phyloP scores from a whole-genome alignment of 2,113 vertebrate genomes.

The Xenotilapia caudafasciata region DNA sequence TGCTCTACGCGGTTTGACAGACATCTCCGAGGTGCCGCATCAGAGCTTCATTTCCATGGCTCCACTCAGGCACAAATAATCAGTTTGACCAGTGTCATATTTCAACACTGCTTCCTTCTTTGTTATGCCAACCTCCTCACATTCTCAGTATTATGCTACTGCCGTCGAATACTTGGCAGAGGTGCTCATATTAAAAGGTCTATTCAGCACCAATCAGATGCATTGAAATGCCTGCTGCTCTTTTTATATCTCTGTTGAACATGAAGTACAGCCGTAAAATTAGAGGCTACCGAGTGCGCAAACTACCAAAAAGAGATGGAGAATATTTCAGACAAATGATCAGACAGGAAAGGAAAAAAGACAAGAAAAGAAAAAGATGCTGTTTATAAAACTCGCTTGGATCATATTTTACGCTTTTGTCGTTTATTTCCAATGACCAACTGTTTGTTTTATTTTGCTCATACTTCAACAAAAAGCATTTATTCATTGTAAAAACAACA shows the following conservation, averaged over 20 bases:
- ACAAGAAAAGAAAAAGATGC: neutral
- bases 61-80: slow-evolving; percentile 25
- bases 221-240: neutral
- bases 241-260: neutral
- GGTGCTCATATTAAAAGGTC: neutral
- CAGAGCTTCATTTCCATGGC: neutral
- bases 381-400: neutral
- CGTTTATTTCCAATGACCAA: neutral
- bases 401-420: neutral
- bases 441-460: neutral
- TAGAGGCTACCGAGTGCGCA: neutral
- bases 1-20: neutral
- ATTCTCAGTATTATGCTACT: neutral
- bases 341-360: neutral
- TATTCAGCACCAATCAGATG: neutral
- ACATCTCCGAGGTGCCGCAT: neutral
- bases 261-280: neutral
- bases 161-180: neutral
- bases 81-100: slow-evolving; percentile 1
- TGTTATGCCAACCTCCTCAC: neutral
- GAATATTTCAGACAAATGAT: neutral
- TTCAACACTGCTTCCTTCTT: neutral
- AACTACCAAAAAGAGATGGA: neutral
- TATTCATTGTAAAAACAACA: neutral
- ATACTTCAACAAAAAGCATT: neutral